Base-by-base conservation (phyloP, 2,888 invertebrate species). In the Melieria crassipennis region DNA sequence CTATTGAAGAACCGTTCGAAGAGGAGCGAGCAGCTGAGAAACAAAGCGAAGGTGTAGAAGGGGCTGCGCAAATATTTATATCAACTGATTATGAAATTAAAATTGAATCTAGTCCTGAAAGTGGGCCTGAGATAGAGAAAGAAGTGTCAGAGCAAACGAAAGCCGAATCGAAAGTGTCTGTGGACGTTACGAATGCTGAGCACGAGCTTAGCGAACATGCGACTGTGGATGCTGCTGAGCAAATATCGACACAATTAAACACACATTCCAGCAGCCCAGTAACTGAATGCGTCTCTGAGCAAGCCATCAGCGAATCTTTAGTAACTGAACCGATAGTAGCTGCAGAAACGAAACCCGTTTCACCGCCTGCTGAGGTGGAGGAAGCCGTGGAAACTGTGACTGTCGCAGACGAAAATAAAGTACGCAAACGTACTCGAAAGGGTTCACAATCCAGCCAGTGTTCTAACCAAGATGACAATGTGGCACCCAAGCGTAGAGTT, bases 401-500 rank as follows among this genome's bases (percentile, higher is more conserved):
- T 55, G 52, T 52, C 13, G 42, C 42, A 47, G 46, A 61, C 13
- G 45, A n/a, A 4, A 45, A 13, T 61, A 4, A 7, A 11, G 45
- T 45, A n/a, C 11, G 11, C 46, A 61, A 63, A 57, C 58, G 55
- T 7, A 50, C 16, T 9, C 55, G 43, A 4, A 71, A 71, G 43
- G 60, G 47, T 10, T 70, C 70, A 16, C 58, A 60, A 65, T 60
- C 70, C 46, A 61, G 60, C 13, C 65, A 70, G 30, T 60, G 55
- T 13, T 65, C 52, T n/a, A n/a, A 43, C 4, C 55, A 58, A 42
- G 52, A 65, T 42, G 70, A 30, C 10, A 60, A 30, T 50, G 48
- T 57, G 60, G 16, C 56, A 6, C 52, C 56, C 9, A 67, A 13
- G 45, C 71, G 71, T n/a, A 66, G 67, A 10, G 67, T 56, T 56